phyloP scores from a whole-genome alignment of 1,140 invertebrate genomes.

The Ladona fulva region DNA sequence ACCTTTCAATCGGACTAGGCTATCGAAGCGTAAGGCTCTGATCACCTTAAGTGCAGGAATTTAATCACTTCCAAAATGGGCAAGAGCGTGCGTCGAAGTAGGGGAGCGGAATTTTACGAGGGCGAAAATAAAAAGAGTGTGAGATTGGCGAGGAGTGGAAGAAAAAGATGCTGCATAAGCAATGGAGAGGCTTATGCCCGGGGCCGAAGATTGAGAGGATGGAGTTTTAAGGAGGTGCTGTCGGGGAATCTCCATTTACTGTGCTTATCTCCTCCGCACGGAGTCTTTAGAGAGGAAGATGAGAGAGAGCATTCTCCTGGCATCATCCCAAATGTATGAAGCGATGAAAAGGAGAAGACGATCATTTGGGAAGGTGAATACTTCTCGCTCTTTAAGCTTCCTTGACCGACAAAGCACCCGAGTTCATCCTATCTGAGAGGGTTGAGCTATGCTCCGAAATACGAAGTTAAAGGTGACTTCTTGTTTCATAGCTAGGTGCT shows the following conservation, averaged over 20 bases:
- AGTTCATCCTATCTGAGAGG: too few relatives aligned
- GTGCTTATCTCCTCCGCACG: neutral
- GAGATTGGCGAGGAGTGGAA: too few relatives aligned
- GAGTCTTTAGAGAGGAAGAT: neutral
- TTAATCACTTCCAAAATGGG: too few relatives aligned
- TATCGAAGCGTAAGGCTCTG: too few relatives aligned
- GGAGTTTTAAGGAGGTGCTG: neutral
- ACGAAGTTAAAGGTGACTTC: too few relatives aligned
- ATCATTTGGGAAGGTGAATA: neutral
- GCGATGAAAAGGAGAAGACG: neutral
- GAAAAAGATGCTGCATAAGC: neutral
- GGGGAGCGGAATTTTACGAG: too few relatives aligned
- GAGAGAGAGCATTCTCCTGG: neutral
- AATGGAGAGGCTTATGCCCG: neutral
- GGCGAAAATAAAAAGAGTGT: too few relatives aligned
- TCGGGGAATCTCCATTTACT: neutral
- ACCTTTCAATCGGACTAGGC: too few relatives aligned
- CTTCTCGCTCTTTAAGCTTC: neutral
- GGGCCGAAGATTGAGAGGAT: neutral
- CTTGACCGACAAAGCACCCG: neutral
- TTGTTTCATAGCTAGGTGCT: too few relatives aligned
- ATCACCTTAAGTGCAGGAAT: too few relatives aligned
- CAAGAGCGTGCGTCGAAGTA: too few relatives aligned
- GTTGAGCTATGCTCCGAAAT: too few relatives aligned
- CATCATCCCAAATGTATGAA: constrained; percentile 5